These are phyloP conservation scores for Lasioglossum baleicum DNA, from an alignment of 1,140 invertebrate species.

Conservation along the genomic window DNA sequence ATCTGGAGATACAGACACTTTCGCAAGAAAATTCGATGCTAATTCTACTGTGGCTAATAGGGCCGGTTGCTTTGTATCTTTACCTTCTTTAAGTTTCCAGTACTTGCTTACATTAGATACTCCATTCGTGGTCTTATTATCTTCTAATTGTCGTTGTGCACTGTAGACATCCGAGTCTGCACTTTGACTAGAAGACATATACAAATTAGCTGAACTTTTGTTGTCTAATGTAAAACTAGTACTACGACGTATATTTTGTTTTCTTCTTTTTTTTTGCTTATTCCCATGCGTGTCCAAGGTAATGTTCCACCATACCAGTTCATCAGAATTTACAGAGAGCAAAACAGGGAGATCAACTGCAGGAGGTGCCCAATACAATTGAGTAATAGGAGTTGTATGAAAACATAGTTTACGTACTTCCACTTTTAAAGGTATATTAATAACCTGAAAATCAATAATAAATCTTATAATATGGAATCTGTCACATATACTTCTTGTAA, in stretches of 20 bases:
- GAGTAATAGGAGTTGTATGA: conserved; percentile 64
- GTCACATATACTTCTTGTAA: neutral
- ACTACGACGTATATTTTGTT: conserved; percentile 68
- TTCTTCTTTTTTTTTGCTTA: conserved; percentile 57
- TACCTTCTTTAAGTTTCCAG: conserved; percentile 68
- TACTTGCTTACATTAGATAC: conserved; percentile 20
- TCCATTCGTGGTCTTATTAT: neutral
- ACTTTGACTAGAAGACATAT: conserved; percentile 30
- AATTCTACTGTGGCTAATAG: conserved; percentile 69
- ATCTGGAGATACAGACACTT: conserved; percentile 72
- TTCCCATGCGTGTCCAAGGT: conserved; percentile 48
- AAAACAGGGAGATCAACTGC: conserved; percentile 66
- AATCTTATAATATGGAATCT: neutral
- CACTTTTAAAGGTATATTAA: conserved; percentile 52
- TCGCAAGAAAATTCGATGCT: conserved; percentile 65
- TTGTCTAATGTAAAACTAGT: conserved; percentile 60
- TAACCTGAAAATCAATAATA: conserved; percentile 66
- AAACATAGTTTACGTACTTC: conserved; percentile 62
- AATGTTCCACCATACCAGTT: conserved; percentile 75
- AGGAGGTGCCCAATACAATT: conserved; percentile 72
- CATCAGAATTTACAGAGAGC: conserved; percentile 69
- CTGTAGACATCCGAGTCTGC: neutral
- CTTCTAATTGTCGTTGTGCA: conserved; percentile 24
- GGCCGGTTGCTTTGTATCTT: conserved; percentile 60
- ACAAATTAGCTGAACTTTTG: conserved; percentile 18